These are phyloP conservation scores for Caenorhabditis macrosperma DNA, from an alignment of 2,888 invertebrate species.

Conservation along the genomic window DNA sequence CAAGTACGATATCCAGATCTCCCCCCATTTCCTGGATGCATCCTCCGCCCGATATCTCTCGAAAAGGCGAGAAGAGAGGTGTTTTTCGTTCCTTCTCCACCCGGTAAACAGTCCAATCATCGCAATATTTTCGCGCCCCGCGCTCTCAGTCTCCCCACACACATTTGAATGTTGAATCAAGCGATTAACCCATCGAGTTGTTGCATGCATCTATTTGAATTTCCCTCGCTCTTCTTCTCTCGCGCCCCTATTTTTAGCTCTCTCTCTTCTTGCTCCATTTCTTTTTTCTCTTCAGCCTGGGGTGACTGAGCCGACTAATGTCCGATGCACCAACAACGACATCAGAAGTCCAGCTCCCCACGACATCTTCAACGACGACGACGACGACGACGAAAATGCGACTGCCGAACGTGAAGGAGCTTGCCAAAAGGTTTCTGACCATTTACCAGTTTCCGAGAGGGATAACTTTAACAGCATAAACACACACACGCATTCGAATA, in stretches of 20 bases:
- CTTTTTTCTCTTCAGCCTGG: slow-evolving; percentile 4
- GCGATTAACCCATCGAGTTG: slow-evolving; percentile 51
- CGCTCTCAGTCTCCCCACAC: slow-evolving; percentile 19
- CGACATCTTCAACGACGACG: slow-evolving; percentile 3
- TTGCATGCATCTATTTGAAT: slow-evolving; percentile 36
- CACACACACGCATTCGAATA: slow-evolving; percentile 2
- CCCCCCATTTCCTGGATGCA: not conserved
- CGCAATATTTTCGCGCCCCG: slow-evolving; percentile 15
- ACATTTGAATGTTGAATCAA: slow-evolving; percentile 48
- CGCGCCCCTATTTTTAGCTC: slow-evolving; percentile 2
- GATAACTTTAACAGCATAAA: not conserved
- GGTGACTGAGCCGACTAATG: slow-evolving; percentile 27
- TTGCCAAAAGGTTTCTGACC: slow-evolving; percentile 50
- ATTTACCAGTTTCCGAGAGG: slow-evolving; percentile 1
- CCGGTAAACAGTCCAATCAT: slow-evolving; percentile 39
- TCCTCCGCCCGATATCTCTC: not conserved
- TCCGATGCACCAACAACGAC: slow-evolving; percentile 25
- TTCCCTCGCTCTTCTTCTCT: not conserved
- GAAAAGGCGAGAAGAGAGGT: not conserved
- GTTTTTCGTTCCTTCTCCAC: not conserved
- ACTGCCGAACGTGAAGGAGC: slow-evolving; percentile 53
- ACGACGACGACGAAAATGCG: slow-evolving; percentile 48
- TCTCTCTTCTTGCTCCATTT: not conserved
- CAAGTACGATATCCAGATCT: slow-evolving; percentile 2
- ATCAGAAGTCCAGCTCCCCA: slow-evolving; percentile 17